Base-by-base conservation (phyloP, 2,888 invertebrate genomes). In the Onthophagus sagittarius region DNA sequence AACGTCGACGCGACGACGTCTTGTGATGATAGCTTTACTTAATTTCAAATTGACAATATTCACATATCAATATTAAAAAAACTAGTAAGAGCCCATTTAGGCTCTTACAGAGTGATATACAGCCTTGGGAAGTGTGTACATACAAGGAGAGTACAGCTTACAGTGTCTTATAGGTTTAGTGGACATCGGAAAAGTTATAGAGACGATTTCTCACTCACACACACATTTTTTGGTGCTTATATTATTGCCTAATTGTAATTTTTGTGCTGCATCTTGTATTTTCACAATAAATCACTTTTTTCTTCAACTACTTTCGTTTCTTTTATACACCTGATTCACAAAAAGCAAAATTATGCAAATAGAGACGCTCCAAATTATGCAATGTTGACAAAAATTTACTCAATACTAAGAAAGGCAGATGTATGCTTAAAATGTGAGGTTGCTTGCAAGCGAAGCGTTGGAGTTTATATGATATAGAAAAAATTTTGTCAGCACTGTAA, bases 11-110 rank as follows among this genome's bases (percentile, higher is more conserved):
- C 15, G 67, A 67, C 71, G 72, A 71, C 72, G 75, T 75, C 77
- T 77, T 82, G 82, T 81, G 82, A 82, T 81, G 79, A 79, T 83
- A 84, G 82, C 80, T 82, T 83, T 83, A 82, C 78, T 79, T 78
- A 77, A 76, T 78, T 80, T 76, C 79, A 80, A 82, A 82, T 74
- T 83, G 84, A 84, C 84, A 84, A 84, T 85, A 84, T 84, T 80
- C 80, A 84, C 84, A 85, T 85, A 85, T 85, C 84, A 84, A 80
- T 81, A 76, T 76, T 74, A 75, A 72, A 77, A 70, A 23, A 23
- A 23, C 69, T 71, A 73, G 75, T 75, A 74, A 71, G 69, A 64
- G 73, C 70, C 71, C n/a, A 62, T 15, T 7, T n/a, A 64, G 71
- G 73, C 69, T 70, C 77, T 82, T 83, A 81, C 82, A 80, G 80